phyloP scores from a whole-genome alignment of 2,113 vertebrate species.

The Brevimyrus niger region DNA sequence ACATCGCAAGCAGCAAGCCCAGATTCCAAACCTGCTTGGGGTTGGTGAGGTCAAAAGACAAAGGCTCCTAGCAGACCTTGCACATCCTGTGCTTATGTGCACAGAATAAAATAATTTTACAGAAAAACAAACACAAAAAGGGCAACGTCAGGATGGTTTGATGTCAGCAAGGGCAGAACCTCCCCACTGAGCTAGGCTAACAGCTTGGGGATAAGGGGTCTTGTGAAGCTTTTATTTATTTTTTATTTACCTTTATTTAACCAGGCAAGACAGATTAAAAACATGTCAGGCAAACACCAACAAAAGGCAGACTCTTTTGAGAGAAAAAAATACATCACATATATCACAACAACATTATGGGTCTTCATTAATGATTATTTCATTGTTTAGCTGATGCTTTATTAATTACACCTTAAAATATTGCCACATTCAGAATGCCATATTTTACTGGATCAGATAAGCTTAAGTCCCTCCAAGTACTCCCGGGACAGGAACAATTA shows the following conservation, averaged over 20 bases:
- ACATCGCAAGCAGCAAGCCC: background rate
- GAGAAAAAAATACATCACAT: too few species aligned
- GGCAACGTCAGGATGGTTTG: slow-evolving; percentile 1
- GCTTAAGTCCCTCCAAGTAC: background rate
- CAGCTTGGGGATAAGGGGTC: background rate
- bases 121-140: slow-evolving; percentile 21
- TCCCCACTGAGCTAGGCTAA: background rate
- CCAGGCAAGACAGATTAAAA: too few species aligned
- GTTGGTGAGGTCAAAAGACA: background rate
- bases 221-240: too few species aligned
- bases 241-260: too few species aligned
- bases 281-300: too few species aligned
- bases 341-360: background rate
- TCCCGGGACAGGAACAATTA: background rate
- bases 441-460: background rate
- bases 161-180: slow-evolving; percentile 9
- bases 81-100: background rate
- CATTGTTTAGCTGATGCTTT: background rate
- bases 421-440: background rate
- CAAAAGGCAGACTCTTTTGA: too few species aligned
- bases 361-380: background rate
- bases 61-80: background rate
- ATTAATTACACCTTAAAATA: background rate
- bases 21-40: background rate
- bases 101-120: slow-evolving; percentile 14